Evolutionary conservation across 2,888 invertebrate genomes (phyloP), one percentile per base, ranked within the genome.

Genomic region (Erynnis tages): DNA sequence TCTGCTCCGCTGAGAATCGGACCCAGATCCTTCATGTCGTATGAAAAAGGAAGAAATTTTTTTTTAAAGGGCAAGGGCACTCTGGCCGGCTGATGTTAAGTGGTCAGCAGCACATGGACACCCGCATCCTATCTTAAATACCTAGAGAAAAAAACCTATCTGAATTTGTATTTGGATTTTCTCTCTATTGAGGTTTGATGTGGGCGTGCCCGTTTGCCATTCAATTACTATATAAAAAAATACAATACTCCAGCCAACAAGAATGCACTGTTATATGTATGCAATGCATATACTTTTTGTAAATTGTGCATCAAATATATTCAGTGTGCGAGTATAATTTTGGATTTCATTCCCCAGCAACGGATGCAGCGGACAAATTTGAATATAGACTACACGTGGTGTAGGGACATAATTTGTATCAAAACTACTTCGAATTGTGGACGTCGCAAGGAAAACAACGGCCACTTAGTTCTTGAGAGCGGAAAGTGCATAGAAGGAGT

Each of bases 401-500:
- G 37, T 38, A 27, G 19, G 11, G 29, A 17, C 30, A 38, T 38
- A 21, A 48, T 48, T 48, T 38, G 30, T 21, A 48, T 30, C 10
- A 48, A 30, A 30, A 44, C 44, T 30, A 19, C 17, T 29, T 48
- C 29, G 47, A 48, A 38, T 48, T 48, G 38, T 13, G 11, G 34
- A 19, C 47, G 30, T 30, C 19, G 47, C 29, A 48, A 48, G 47
- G 38, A 48, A 29, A 38, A 48, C 47, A 48, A 30, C 30, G 38
- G 29, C 38, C 11, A 30, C 13, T 30, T 38, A 48, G 38, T 48
- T 48, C 13, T 14, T 21, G 30, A 21, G 38, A 21, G 19, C 10
- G 29, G 10, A 17, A 29, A n/a, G n/a, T n/a, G n/a, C n/a, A n/a
- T n/a, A n/a, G n/a, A n/a, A n/a, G n/a, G n/a, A n/a, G n/a, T n/a